Evolutionary conservation across 2,888 invertebrate genomes (phyloP), one percentile per base, ranked within the genome.

Genomic region (Drosophila macrospina): DNA sequence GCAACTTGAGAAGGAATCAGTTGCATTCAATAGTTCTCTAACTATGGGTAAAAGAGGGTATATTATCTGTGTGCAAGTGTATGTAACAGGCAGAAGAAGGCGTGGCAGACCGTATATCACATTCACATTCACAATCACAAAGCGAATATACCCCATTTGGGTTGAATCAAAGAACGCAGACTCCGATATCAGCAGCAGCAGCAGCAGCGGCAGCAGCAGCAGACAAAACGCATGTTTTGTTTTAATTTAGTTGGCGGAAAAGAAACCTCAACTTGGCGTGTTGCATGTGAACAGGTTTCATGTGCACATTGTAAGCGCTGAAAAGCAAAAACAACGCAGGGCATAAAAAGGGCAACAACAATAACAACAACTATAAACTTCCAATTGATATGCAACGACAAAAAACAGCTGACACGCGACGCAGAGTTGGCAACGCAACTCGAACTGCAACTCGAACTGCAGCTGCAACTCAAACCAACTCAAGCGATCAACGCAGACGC

Each of bases 141-240:
- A 74, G 48, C 36, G 13, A 28, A 68, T 56, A 10, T 50, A 56
- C 47, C 44, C 32, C 5, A 4, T 1, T 34, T 48, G 0, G 20
- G 20, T 10, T 11, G 2, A 8, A 5, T 7, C 13, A 41, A 32
- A 20, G 41, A 54, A 42, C 20, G 13, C 52, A 54, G 52, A 54
- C 52, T 54, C 52, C 65, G 66, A 62, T 74, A 83, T 71, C 74
- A 61, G 45, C 26, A 57, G 30, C 6, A n/a, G 71, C 84, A 73
- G 72, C 6, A n/a, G 71, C 84, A 73, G 72, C n/a, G n/a, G n/a
- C 74, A 61, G 45, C 26, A 57, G 30, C 6, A n/a, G 71, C 84
- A 73, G 72, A 86, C 84, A 83, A 83, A 84, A 86, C 84, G 86
- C 86, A 78, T 83, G 83, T 81, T 86, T 83, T 83, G 78, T 86